These are phyloP conservation scores for Zootoca vivipara DNA, from an alignment of 2,113 vertebrate species.

Conservation along the genomic window DNA sequence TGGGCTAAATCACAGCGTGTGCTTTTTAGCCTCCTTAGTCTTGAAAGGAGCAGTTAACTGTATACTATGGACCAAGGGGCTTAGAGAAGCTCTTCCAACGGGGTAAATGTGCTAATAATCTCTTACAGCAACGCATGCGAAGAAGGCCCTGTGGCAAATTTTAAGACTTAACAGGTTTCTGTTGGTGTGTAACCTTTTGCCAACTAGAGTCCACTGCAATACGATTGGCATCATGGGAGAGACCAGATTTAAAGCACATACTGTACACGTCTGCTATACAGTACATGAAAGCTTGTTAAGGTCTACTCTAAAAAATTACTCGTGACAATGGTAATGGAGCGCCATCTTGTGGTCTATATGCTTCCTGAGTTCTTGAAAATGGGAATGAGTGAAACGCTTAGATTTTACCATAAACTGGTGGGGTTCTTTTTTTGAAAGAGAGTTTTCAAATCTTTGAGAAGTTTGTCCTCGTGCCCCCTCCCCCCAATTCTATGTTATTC, in stretches of 20 bases:
- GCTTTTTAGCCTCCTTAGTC: background rate
- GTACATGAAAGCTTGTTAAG: no score
- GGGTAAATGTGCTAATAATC: no score
- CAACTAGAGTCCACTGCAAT: no score
- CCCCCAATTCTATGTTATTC: background rate
- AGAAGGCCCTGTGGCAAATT: no score
- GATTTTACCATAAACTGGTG: background rate
- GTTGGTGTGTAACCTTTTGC: no score
- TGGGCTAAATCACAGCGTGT: no score
- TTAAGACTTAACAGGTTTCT: no score
- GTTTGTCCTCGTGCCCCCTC: background rate
- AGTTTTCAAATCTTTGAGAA: background rate
- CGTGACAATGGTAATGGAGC: background rate
- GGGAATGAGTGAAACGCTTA: background rate
- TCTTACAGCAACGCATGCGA: no score
- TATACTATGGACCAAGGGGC: background rate
- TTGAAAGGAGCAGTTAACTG: background rate
- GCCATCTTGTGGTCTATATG: constrained; percentile 18
- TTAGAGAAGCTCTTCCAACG: background rate
- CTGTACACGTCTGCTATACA: no score
- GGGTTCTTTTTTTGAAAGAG: background rate
- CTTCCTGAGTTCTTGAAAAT: background rate
- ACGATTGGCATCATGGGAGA: no score
- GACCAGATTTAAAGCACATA: no score
- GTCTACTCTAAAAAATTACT: background rate